Evolutionary conservation across 2,888 invertebrate genomes (phyloP).

Genomic region (Ochropleura plecta): DNA sequence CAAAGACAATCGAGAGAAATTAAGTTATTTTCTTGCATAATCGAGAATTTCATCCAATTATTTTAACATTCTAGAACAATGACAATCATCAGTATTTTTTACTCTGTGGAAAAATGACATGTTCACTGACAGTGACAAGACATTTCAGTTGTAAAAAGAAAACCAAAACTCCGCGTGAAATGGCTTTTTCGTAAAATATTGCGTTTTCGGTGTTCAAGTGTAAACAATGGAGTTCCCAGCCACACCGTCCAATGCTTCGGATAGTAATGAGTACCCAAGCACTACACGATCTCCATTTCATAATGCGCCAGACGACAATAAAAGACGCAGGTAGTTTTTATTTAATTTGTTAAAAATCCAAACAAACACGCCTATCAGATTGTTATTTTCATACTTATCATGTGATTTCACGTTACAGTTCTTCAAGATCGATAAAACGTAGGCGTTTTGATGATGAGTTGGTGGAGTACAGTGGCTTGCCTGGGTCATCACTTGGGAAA

Average conservation of each 20-base stretch:
- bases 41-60: slow-evolving; percentile 18
- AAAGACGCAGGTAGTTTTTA: slow-evolving; percentile 85
- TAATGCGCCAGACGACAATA: slow-evolving; percentile 83
- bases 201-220: not conserved
- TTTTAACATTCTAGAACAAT: not conserved
- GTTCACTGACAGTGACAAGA: not conserved
- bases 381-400: not conserved
- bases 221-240: slow-evolving; percentile 84
- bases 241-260: slow-evolving; percentile 84
- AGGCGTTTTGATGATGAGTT: slow-evolving; percentile 99
- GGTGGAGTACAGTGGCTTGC: slow-evolving; percentile 96
- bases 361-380: not conserved
- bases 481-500: slow-evolving; percentile 89
- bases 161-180: not conserved
- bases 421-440: slow-evolving; percentile 98
- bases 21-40: not conserved
- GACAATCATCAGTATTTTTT: not conserved
- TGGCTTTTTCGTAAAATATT: not conserved
- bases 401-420: slow-evolving; percentile 89
- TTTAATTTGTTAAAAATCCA: not conserved
- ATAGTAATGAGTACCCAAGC: slow-evolving; percentile 85
- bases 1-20: not conserved
- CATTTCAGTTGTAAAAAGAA: not conserved
- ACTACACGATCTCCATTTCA: slow-evolving; percentile 79
- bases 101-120: not conserved